Conservation (phyloP, 2,797 vertebrate species). For the Coregonus sp. region DNA sequence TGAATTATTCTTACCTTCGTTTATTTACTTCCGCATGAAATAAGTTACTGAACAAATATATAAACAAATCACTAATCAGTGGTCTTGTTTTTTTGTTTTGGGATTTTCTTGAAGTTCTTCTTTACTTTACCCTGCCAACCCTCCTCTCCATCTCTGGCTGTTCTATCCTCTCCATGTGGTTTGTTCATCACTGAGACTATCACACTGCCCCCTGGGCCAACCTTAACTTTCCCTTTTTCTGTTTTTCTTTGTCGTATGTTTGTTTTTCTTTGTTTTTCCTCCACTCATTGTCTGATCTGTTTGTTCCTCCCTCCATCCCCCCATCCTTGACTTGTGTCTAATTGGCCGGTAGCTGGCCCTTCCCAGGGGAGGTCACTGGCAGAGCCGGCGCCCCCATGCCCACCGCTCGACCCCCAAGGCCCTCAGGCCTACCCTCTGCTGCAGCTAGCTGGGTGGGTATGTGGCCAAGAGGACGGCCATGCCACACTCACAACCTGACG, state of each 20-base stretch:
- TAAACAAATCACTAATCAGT: constrained; percentile 2
- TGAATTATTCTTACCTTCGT: background rate
- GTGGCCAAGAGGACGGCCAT: constrained; percentile 3
- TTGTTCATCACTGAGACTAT: constrained; percentile 3
- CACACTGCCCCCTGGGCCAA: constrained; percentile 12
- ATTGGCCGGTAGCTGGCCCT: constrained; percentile 3
- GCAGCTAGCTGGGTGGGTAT: constrained; percentile 22
- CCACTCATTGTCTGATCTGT: constrained; percentile 8
- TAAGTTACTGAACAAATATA: background rate
- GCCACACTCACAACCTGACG: constrained; percentile 16
- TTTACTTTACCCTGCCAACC: background rate
- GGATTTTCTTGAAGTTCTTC: background rate
- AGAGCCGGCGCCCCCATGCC: constrained; percentile 5
- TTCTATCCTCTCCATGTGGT: constrained; percentile 6
- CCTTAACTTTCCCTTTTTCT: constrained; percentile 29
- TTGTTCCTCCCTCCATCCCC: constrained; percentile 7
- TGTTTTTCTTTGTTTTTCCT: constrained; percentile 17
- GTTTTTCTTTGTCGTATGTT: constrained; percentile 28
- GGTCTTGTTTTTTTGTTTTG: background rate
- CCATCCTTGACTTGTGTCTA: background rate
- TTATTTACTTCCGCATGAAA: background rate
- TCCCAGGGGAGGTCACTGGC: constrained; percentile 12
- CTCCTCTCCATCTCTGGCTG: background rate
- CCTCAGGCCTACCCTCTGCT: constrained; percentile 29
- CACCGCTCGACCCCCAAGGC: background rate